A percentile compares a stretch with the other conserved stretches of the same genome.
Evolutionary conservation across 2,888 invertebrate genomes (phyloP).

Genomic region (Petrolisthes cinctipes): DNA sequence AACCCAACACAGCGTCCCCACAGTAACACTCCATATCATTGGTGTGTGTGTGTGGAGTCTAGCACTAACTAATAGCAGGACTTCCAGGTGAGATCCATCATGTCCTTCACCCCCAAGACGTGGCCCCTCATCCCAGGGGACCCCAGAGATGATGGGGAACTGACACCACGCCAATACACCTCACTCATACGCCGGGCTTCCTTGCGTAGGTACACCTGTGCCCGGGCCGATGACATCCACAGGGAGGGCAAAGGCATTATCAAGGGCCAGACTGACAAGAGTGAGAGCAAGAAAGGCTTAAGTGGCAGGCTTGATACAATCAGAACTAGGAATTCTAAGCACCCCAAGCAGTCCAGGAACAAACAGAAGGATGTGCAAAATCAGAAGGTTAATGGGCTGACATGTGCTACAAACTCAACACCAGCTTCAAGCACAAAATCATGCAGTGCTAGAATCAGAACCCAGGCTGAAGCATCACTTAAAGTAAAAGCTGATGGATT

Average conservation of each 20-base stretch:
- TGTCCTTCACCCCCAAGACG: slow-evolving; percentile 23
- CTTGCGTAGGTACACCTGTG: slow-evolving; percentile 42
- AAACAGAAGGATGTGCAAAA: neutral
- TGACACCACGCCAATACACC: slow-evolving; percentile 54
- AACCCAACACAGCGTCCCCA: too few relatives aligned
- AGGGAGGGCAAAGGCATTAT: neutral
- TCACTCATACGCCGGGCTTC: slow-evolving; percentile 58
- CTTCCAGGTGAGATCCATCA: slow-evolving; percentile 53
- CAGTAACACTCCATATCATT: too few relatives aligned
- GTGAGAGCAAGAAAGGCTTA: neutral
- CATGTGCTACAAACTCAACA: neutral
- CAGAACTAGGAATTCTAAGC: neutral
- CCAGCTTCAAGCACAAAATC: neutral
- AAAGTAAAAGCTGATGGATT: neutral
- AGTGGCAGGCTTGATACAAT: neutral
- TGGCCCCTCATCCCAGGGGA: slow-evolving; percentile 30
- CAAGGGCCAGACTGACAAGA: neutral
- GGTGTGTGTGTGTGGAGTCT: too few relatives aligned
- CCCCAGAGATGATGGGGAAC: slow-evolving; percentile 43
- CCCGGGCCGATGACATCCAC: slow-evolving; percentile 26
- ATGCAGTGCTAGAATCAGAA: neutral
- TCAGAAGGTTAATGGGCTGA: neutral
- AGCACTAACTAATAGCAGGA: neutral
- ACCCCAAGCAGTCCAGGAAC: neutral
- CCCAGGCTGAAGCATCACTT: neutral